A percentile compares a stretch with the other conserved stretches of the same genome.
phyloP scores from a whole-genome alignment of 2,113 vertebrate genomes.

The Onychorhynchus coronatus region DNA sequence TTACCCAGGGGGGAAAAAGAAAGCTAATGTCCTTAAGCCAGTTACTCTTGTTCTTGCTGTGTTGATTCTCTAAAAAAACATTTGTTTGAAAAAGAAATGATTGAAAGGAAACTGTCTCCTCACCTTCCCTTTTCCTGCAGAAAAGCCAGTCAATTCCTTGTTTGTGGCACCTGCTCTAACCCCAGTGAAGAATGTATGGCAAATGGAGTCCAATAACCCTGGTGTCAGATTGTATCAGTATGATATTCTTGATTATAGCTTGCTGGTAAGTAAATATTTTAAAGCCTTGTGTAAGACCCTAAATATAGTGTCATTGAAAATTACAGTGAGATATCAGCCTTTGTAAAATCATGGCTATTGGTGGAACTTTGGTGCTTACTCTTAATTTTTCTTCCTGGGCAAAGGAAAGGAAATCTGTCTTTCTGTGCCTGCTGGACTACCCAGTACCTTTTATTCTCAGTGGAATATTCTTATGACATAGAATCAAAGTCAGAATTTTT shows the following conservation, averaged over 20 bases:
- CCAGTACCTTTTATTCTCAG: neutral
- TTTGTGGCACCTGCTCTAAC: constrained; percentile 94
- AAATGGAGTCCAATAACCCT: constrained; percentile 89
- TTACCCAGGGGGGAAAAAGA: neutral
- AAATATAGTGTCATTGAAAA: neutral
- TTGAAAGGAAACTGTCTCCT: neutral
- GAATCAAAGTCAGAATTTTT: neutral
- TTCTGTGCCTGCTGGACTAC: neutral
- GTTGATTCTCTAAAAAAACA: neutral
- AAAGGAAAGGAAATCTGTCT: neutral
- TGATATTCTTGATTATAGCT: constrained; percentile 69
- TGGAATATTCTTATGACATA: neutral
- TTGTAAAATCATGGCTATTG: neutral
- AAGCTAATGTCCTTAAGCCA: neutral
- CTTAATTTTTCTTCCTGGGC: neutral
- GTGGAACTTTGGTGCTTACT: neutral
- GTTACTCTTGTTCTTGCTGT: neutral
- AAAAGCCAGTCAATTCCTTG: constrained; percentile 82
- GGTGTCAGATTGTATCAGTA: constrained; percentile 87
- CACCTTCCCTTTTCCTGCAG: constrained; percentile 58
- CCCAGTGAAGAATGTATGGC: constrained; percentile 77
- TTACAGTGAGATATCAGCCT: neutral
- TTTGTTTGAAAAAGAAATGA: neutral
- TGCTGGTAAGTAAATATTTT: constrained; percentile 79
- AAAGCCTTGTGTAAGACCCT: neutral